Evolutionary conservation across 35 echinoderm and acorn worm species (phyloP).

Genomic region (Hemicentrotus pulcherrimus): DNA sequence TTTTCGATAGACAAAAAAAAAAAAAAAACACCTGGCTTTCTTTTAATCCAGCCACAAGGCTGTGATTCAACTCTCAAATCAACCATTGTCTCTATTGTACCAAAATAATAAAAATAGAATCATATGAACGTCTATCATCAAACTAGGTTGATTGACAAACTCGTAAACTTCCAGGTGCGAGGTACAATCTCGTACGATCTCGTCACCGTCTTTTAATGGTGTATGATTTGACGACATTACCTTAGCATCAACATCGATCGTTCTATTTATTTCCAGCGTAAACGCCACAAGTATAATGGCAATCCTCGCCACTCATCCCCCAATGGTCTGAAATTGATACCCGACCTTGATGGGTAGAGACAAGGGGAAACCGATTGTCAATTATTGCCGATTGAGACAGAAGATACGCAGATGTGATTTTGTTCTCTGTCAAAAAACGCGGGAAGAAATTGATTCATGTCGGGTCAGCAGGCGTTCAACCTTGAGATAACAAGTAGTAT

Average conservation of each 20-base stretch:
- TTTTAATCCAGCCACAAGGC: neutral
- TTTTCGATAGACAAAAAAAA: neutral
- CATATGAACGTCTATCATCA: neutral
- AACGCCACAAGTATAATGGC: neutral
- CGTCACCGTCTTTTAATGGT: neutral
- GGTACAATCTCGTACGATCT: neutral
- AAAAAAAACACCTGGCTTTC: neutral
- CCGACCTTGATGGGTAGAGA: neutral
- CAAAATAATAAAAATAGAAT: neutral
- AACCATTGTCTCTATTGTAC: neutral
- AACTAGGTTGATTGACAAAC: neutral
- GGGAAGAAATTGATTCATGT: conserved; percentile 3
- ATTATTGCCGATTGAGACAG: neutral
- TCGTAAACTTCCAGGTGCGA: neutral
- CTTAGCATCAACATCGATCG: neutral
- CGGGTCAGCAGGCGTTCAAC: neutral
- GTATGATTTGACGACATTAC: neutral
- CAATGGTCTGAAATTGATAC: neutral
- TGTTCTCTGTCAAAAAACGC: neutral
- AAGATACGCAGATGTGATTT: neutral
- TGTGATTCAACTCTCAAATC: neutral
- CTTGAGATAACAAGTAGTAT: neutral
- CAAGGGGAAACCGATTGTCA: neutral
- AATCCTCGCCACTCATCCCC: neutral
- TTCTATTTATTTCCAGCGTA: neutral